A percentile compares a stretch with the other conserved stretches of the same genome.
Conservation (phyloP, 2,797 vertebrate genomes). For the Sternarchorhynchus goeldii region DNA sequence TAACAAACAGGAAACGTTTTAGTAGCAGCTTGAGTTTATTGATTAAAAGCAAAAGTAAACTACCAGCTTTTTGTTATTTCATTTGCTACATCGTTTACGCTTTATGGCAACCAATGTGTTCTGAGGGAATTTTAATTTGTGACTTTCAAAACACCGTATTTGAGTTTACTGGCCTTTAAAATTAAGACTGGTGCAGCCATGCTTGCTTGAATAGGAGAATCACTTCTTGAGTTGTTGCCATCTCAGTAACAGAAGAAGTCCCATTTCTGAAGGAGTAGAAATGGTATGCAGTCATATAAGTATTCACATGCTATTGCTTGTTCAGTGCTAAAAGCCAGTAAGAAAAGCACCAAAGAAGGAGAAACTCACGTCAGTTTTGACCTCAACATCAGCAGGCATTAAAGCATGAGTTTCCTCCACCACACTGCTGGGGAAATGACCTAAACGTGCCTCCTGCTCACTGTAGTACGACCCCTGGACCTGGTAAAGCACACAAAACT, state of each 20-base stretch:
- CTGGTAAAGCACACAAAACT: slow-evolving; percentile 61
- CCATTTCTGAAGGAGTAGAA: slow-evolving; percentile 79
- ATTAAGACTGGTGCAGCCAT: slow-evolving; percentile 15
- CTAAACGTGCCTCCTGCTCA: slow-evolving; percentile 81
- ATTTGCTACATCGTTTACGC: not conserved
- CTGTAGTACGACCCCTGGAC: slow-evolving; percentile 86
- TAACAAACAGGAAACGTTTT: not conserved
- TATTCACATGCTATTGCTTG: not conserved
- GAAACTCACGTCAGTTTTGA: slow-evolving; percentile 83
- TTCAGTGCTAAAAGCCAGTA: not conserved
- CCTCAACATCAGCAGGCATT: slow-evolving; percentile 78
- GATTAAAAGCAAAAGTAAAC: slow-evolving; percentile 3
- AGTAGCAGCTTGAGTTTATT: slow-evolving; percentile 51
- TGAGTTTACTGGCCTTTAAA: slow-evolving; percentile 1
- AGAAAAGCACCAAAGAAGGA: not conserved
- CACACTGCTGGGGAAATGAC: slow-evolving; percentile 86
- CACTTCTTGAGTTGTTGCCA: not conserved
- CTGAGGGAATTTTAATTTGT: not conserved
- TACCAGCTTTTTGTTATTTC: not conserved
- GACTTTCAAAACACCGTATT: no score
- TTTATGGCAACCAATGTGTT: not conserved
- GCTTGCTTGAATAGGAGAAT: not conserved
- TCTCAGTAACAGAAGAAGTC: slow-evolving; percentile 89
- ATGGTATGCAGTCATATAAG: slow-evolving; percentile 7
- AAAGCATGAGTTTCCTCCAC: slow-evolving; percentile 82